These are phyloP conservation scores for Cerastis rubricosa DNA, from an alignment of 2,888 invertebrate species.

Conservation along the genomic window DNA sequence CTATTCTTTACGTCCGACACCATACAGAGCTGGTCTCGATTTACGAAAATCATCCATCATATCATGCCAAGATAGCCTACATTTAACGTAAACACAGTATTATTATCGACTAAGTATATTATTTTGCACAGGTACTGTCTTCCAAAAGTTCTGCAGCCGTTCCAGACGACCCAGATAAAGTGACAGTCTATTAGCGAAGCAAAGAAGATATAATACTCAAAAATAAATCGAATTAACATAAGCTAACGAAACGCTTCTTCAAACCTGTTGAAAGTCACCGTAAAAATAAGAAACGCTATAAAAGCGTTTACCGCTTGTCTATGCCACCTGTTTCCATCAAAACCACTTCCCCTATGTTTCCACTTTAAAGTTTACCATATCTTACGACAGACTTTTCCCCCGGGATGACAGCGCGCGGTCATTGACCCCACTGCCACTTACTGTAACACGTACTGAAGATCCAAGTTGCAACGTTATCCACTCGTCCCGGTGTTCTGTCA, in stretches of 20 bases:
- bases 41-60: no score
- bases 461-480: constrained; percentile 54
- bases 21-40: no score
- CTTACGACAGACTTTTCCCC: constrained; percentile 71
- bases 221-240: background rate
- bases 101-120: no score
- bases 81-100: background rate
- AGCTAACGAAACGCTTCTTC: background rate
- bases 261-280: background rate
- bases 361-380: constrained; percentile 73
- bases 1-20: no score
- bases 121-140: background rate
- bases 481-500: constrained; percentile 41
- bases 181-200: background rate
- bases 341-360: constrained; percentile 59
- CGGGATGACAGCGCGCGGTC: constrained; percentile 66
- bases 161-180: background rate
- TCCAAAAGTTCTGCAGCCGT: background rate
- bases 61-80: background rate
- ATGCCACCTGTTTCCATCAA: background rate
- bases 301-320: background rate
- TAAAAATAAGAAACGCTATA: no score
- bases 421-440: constrained; percentile 69
- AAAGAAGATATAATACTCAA: background rate
- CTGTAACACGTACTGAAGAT: constrained; percentile 61